Conservation (phyloP, 1,140 invertebrate species). For the Drosophila rufa region DNA sequence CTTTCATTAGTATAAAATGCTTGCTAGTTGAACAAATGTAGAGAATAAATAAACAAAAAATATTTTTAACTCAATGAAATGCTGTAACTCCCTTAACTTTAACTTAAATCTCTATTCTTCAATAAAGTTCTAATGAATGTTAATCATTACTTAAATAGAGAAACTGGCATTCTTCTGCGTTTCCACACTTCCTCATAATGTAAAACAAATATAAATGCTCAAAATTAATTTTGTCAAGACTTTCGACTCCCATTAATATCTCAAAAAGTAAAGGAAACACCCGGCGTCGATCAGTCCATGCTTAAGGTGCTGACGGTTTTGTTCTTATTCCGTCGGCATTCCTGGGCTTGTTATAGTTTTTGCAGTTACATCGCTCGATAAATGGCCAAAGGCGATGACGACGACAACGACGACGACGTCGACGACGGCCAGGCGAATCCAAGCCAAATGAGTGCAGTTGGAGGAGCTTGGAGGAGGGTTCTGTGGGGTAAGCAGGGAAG, state of each 20-base stretch:
- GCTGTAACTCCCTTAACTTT: no score
- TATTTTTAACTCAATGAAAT: no score
- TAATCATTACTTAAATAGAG: no score
- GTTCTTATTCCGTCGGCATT: conserved; percentile 33
- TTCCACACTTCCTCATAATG: no score
- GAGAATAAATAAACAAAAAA: no score
- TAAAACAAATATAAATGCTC: no score
- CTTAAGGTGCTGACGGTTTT: background rate
- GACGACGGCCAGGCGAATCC: conserved; percentile 36
- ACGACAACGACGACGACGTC: conserved; percentile 27
- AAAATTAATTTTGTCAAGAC: no score
- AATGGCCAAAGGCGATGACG: conserved; percentile 52
- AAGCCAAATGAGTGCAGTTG: conserved; percentile 61
- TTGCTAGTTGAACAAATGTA: no score
- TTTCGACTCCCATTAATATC: background rate
- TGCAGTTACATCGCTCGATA: conserved; percentile 51
- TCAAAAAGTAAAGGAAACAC: background rate
- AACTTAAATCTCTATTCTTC: no score
- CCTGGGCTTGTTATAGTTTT: conserved; percentile 24
- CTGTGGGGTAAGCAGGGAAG: background rate
- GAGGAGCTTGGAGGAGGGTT: conserved; percentile 1
- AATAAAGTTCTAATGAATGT: no score
- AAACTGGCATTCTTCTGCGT: no score
- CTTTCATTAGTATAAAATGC: no score
- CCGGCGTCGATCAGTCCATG: conserved; percentile 16